These are phyloP conservation scores for Euwallacea fornicatus DNA, from an alignment of 1,140 invertebrate genomes.

Conservation along the genomic window DNA sequence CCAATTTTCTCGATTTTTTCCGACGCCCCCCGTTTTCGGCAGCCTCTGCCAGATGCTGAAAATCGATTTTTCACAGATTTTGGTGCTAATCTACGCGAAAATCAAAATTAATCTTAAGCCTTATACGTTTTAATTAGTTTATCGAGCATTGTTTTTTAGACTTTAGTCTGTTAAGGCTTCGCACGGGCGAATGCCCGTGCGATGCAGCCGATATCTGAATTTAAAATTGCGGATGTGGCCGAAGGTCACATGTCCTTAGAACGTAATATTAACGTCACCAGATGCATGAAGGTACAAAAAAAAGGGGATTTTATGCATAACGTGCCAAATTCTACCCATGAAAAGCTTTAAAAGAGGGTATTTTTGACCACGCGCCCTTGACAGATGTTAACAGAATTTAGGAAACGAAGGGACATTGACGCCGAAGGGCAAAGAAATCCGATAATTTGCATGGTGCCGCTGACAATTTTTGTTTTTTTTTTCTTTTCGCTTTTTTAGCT, in stretches of 20 bases:
- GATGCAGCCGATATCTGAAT: too few relatives aligned
- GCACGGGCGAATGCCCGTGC: too few relatives aligned
- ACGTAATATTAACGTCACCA: constrained; percentile 22
- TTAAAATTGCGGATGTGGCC: background rate
- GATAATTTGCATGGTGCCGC: constrained; percentile 21
- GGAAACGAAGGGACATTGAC: constrained; percentile 29
- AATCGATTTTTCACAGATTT: background rate
- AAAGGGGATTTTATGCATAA: constrained; percentile 30
- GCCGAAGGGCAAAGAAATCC: constrained; percentile 8
- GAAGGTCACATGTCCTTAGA: constrained; percentile 12
- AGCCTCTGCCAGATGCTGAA: background rate
- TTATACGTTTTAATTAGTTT: background rate
- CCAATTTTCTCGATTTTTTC: too few relatives aligned
- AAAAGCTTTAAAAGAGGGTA: constrained; percentile 35
- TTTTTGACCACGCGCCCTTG: constrained; percentile 29
- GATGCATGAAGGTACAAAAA: constrained; percentile 32
- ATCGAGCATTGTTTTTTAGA: too few relatives aligned
- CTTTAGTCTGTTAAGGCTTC: too few relatives aligned
- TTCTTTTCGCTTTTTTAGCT: too few relatives aligned
- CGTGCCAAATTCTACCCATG: constrained; percentile 7
- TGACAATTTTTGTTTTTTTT: too few relatives aligned
- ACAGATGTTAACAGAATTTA: constrained; percentile 34
- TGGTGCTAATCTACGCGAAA: background rate
- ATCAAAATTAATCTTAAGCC: background rate
- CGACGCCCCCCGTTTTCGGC: background rate